Conservation (phyloP, 2,113 vertebrate genomes). For the Tenrec ecaudatus region DNA sequence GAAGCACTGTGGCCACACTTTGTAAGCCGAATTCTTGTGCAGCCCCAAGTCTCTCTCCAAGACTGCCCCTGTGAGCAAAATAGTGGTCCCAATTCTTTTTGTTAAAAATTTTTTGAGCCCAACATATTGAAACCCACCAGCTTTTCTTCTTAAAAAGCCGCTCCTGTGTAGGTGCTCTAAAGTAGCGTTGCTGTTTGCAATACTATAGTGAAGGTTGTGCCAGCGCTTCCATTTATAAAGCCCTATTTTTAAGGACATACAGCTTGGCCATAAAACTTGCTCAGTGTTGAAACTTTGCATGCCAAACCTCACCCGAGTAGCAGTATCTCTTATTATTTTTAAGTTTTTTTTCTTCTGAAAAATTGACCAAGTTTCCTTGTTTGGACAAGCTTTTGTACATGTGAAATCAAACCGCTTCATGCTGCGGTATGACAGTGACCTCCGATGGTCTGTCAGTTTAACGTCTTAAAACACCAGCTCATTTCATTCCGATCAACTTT, state of each 20-base stretch:
- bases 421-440: constrained; percentile 71
- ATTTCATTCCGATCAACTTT: constrained; percentile 77
- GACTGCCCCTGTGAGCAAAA: constrained; percentile 76
- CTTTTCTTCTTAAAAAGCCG: constrained; percentile 79
- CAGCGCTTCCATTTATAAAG: constrained; percentile 91
- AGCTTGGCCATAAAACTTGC: constrained; percentile 89
- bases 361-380: constrained; percentile 76
- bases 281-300: constrained; percentile 88
- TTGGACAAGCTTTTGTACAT: constrained; percentile 75
- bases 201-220: constrained; percentile 92
- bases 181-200: constrained; percentile 90
- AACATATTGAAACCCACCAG: constrained; percentile 77
- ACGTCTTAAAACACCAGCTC: constrained; percentile 68
- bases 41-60: constrained; percentile 75
- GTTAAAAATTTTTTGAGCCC: constrained; percentile 78
- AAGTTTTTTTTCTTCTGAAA: constrained; percentile 77
- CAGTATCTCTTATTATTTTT: constrained; percentile 82
- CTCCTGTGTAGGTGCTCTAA: constrained; percentile 78
- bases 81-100: constrained; percentile 79
- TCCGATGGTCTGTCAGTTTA: constrained; percentile 36
- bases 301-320: constrained; percentile 81
- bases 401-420: constrained; percentile 70
- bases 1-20: constrained; percentile 63
- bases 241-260: constrained; percentile 88
- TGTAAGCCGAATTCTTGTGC: constrained; percentile 70